Percentiles rank a stretch among this genome's conserved stretches.
phyloP scores from a whole-genome alignment of 2,888 invertebrate species.

The Heliconius sara region DNA sequence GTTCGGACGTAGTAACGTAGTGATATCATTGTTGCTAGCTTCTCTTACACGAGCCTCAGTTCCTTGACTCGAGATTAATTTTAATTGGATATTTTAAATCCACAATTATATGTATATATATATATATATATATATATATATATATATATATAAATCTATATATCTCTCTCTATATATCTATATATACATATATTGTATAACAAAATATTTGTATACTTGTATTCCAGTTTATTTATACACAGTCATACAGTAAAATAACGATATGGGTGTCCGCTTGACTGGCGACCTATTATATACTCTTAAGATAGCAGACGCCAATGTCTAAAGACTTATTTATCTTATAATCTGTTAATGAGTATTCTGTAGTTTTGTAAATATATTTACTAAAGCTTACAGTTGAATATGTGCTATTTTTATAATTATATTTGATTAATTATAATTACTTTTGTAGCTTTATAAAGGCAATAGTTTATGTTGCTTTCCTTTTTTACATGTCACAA shows the following conservation, averaged over 20 bases:
- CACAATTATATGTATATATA: too few species aligned
- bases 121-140: too few species aligned
- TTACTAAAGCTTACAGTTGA: background rate
- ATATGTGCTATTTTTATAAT: background rate
- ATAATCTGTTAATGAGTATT: background rate
- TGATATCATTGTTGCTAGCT: conserved; percentile 29
- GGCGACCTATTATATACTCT: conserved; percentile 4
- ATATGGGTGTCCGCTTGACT: conserved; percentile 8
- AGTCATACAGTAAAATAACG: background rate
- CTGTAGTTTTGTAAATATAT: background rate
- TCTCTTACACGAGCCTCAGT: conserved; percentile 21
- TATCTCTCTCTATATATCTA: too few species aligned
- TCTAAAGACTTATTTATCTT: background rate
- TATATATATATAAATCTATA: too few species aligned
- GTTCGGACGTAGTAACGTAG: background rate
- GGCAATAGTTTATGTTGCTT: too few species aligned
- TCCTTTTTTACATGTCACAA: too few species aligned
- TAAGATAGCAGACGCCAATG: background rate
- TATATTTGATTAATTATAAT: background rate
- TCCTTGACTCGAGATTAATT: conserved; percentile 30
- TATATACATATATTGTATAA: too few species aligned
- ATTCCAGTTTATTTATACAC: too few species aligned
- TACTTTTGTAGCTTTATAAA: background rate
- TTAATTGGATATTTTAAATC: conserved; percentile 2
- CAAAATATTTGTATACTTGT: too few species aligned